Evolutionary conservation across 2,113 vertebrate genomes (phyloP).

Genomic region (Polyodon spathula): DNA sequence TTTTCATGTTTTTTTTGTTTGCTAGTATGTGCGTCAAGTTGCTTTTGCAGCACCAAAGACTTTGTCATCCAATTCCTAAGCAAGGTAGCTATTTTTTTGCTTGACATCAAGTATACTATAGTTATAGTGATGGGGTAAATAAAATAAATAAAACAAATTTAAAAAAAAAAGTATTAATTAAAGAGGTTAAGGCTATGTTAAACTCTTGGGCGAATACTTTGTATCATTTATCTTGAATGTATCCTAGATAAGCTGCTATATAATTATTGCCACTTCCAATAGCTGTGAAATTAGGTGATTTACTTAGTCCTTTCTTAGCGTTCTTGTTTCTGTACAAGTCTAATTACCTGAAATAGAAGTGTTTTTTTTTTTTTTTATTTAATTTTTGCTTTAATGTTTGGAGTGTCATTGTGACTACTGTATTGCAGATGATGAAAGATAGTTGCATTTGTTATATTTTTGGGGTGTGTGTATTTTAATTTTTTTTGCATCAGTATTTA

Average conservation of each 20-base stretch:
- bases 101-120: conserved; percentile 92
- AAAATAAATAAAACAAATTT: conserved; percentile 25
- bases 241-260: conserved; percentile 99
- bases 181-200: conserved; percentile 80
- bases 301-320: conserved; percentile 87
- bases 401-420: conserved; percentile 98
- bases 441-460: conserved; percentile 81
- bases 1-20: conserved; percentile 38
- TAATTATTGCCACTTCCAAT: conserved; percentile 98
- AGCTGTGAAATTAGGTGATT: conserved; percentile 99
- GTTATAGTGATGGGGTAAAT: conserved; percentile 72
- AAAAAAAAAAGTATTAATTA: conserved; percentile 74
- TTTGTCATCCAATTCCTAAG: conserved; percentile 88
- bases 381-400: conserved; percentile 86
- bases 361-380: conserved; percentile 78
- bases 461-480: conserved; percentile 66
- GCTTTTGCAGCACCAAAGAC: conserved; percentile 99
- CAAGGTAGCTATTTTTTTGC: conserved; percentile 96
- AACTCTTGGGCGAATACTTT: conserved; percentile 94
- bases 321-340: conserved; percentile 93
- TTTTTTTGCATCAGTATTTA: conserved; percentile 94
- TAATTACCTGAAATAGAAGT: conserved; percentile 94
- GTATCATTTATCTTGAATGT: conserved; percentile 99
- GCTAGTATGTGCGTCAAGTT: conserved; percentile 73
- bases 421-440: conserved; percentile 95